Evolutionary conservation across 2,113 vertebrate species (phyloP).

Genomic region (Hylia prasina): DNA sequence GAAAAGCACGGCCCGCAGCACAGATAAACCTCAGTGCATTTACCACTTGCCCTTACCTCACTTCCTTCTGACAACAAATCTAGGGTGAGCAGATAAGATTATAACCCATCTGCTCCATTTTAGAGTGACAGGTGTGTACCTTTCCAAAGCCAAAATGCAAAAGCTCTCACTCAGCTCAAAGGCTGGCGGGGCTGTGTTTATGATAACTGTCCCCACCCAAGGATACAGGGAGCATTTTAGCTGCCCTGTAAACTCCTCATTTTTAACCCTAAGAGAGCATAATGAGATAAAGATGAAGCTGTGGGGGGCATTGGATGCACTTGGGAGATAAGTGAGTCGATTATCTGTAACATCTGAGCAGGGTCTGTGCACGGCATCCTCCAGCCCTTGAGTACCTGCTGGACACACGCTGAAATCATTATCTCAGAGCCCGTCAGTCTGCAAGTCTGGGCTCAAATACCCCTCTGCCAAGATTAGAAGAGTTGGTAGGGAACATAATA

Average conservation of each 20-base stretch:
- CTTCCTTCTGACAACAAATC: constrained; percentile 76
- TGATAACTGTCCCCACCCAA: neutral
- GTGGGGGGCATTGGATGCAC: neutral
- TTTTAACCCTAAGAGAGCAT: constrained; percentile 19
- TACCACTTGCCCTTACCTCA: constrained; percentile 79
- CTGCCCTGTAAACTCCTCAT: neutral
- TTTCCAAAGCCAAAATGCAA: constrained; percentile 73
- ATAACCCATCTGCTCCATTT: constrained; percentile 76
- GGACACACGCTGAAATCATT: neutral
- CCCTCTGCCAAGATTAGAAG: neutral
- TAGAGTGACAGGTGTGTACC: constrained; percentile 79
- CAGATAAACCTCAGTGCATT: constrained; percentile 52
- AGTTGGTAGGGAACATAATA: neutral
- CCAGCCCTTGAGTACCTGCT: neutral
- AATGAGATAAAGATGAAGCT: constrained; percentile 12
- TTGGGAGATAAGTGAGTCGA: neutral
- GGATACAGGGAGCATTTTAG: neutral
- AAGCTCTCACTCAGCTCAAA: constrained; percentile 51
- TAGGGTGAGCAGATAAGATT: constrained; percentile 79
- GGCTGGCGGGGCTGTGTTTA: constrained; percentile 42
- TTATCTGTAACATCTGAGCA: neutral
- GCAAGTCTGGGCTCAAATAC: neutral
- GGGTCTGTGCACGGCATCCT: neutral
- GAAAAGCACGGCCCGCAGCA: neutral
- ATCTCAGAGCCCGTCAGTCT: neutral